Conservation (phyloP, 1,140 invertebrate species). For the Ephestia elutella region DNA sequence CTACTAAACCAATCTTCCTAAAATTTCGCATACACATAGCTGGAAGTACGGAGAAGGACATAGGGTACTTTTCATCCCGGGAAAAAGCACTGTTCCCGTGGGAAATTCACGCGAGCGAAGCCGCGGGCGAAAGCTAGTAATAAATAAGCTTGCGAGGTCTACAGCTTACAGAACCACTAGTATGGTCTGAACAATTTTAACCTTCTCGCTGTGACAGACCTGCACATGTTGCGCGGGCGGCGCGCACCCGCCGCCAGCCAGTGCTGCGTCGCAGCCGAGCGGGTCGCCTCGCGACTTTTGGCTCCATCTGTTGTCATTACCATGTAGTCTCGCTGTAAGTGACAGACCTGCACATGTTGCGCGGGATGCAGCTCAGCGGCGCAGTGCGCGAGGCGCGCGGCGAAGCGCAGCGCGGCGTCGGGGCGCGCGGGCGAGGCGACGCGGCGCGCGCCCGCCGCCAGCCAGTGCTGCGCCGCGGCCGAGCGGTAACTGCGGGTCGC, state of each 20-base stretch:
- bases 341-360: constrained; percentile 50
- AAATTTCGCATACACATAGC: too few relatives aligned
- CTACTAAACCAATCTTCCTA: too few relatives aligned
- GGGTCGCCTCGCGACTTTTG: constrained; percentile 30
- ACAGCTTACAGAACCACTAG: too few relatives aligned
- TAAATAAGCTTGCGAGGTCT: too few relatives aligned
- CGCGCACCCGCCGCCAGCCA: constrained; percentile 40
- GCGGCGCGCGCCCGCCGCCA: constrained; percentile 29
- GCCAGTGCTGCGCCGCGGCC: constrained; percentile 47
- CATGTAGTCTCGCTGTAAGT: too few relatives aligned
- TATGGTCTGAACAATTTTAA: too few relatives aligned
- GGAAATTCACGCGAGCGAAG: too few relatives aligned
- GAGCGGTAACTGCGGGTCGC: constrained; percentile 33
- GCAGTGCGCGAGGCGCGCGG: constrained; percentile 29
- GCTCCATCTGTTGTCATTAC: constrained; percentile 44
- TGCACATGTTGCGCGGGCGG: constrained; percentile 36
- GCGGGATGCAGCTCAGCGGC: constrained; percentile 29
- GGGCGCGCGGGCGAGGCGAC: constrained; percentile 18
- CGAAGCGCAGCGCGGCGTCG: constrained; percentile 38
- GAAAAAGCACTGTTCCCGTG: too few relatives aligned
- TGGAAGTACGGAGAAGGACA: too few relatives aligned
- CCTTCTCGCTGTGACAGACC: too few relatives aligned
- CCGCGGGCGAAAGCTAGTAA: too few relatives aligned
- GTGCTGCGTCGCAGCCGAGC: constrained; percentile 37
- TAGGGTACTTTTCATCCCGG: too few relatives aligned